These are phyloP conservation scores for Homalodisca vitripennis DNA, from an alignment of 1,140 invertebrate species.

Conservation along the genomic window DNA sequence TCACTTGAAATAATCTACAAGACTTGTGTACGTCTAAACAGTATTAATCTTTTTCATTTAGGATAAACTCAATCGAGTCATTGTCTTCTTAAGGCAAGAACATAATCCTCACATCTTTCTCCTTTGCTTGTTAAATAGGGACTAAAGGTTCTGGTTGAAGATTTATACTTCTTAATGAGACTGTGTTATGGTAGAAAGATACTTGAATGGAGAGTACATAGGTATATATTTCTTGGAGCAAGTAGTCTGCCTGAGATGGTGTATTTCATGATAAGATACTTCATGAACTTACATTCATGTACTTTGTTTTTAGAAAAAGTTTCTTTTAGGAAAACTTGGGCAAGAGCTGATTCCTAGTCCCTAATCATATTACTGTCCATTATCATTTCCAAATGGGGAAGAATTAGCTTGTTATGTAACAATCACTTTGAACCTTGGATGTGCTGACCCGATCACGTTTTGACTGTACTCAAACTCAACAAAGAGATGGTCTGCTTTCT, in stretches of 20 bases:
- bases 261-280: not conserved
- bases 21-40: not conserved
- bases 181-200: not conserved
- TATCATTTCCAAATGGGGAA: not conserved
- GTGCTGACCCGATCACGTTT: too few species aligned
- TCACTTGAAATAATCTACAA: not conserved
- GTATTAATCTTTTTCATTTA: not conserved
- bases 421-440: not conserved
- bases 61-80: not conserved
- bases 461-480: too few species aligned
- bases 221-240: not conserved
- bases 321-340: not conserved
- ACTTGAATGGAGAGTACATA: too few species aligned
- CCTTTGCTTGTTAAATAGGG: not conserved
- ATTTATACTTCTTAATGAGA: not conserved
- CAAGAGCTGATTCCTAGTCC: not conserved
- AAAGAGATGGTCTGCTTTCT: too few species aligned
- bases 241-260: not conserved
- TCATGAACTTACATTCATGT: not conserved
- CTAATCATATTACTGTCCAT: not conserved
- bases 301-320: not conserved
- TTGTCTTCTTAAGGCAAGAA: not conserved
- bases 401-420: not conserved
- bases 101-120: not conserved
- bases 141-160: not conserved